Evolutionary conservation across 2,113 vertebrate species (phyloP), one percentile per base, ranked within the genome.

Genomic region (Morone saxatilis): DNA sequence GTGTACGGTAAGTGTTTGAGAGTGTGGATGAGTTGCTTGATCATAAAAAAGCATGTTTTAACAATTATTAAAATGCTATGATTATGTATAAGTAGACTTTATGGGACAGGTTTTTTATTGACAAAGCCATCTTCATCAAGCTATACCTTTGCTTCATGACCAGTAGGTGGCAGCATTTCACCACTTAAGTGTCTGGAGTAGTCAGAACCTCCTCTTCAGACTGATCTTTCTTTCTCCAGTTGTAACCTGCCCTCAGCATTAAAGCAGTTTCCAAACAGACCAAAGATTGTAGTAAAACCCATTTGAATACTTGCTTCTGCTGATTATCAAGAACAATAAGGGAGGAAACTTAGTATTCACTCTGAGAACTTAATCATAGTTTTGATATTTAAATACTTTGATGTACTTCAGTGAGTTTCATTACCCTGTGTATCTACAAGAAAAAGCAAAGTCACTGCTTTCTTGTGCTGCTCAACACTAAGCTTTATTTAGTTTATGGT

Each of bases 151-250:
- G 20, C 9, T 20, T 1, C 12, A 1, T 19, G 43, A 16, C 48
- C 94, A 80, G 7, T 72, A 92, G 93, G 80, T 90, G 91, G 89
- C 82, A 91, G 86, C 91, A 89, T 89, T 74, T 41, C 10, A 63
- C 36, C 22, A 53, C 7, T 62, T 22, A 74, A 45, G 14, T 20
- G 4, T 48, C 11, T 48, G 6, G 7, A 5, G 1, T 5, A n/a
- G 4, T 13, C 8, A 0, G 4, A 13, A 4, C 56, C 13, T 41
- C 41, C 14, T 71, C 45, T 7, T 14, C 6, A 10, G 31, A 20
- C 1, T 45, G 36, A 1, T 14, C 4, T 51, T 7, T 31, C 9
- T 63, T 11, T 16, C n/a, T 56, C 14, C 36, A 6, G 41, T 47
- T 68, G 19, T 9, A n/a, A n/a, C 25, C 17, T 7, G 41, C n/a